A percentile compares a stretch with the other conserved stretches of the same genome.
These are phyloP conservation scores for Leptodactylus fallax DNA, from an alignment of 2,797 vertebrate species.

Conservation along the genomic window DNA sequence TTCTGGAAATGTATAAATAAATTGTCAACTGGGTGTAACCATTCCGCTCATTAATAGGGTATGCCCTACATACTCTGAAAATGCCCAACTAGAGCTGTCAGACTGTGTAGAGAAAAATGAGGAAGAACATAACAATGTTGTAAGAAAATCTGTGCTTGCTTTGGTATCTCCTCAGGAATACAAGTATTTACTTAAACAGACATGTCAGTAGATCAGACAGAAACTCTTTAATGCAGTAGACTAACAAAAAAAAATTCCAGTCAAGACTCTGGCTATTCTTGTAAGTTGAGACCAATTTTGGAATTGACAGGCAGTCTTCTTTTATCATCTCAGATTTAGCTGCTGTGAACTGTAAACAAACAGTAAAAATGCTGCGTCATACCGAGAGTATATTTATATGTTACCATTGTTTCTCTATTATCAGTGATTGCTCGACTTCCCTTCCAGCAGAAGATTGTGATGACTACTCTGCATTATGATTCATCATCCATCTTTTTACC, in stretches of 20 bases:
- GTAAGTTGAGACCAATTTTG: not conserved
- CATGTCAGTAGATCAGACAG: not conserved
- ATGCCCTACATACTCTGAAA: not conserved
- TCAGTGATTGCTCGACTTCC: slow-evolving; percentile 9
- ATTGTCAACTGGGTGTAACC: not conserved
- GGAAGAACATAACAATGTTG: not conserved
- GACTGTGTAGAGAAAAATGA: not conserved
- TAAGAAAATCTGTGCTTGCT: not conserved
- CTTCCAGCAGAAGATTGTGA: slow-evolving; percentile 7
- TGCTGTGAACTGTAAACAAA: not conserved
- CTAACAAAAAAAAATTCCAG: not conserved
- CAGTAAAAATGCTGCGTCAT: not conserved
- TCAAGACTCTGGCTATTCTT: not conserved
- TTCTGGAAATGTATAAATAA: too few relatives aligned
- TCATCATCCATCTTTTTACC: slow-evolving; percentile 36
- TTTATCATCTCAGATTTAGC: not conserved
- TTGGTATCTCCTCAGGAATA: not conserved
- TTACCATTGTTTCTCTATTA: slow-evolving; percentile 2
- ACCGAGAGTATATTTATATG: not conserved
- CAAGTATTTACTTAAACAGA: not conserved
- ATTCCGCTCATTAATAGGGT: not conserved
- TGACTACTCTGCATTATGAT: not conserved
- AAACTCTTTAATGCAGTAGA: not conserved
- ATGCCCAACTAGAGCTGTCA: not conserved
- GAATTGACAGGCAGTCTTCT: not conserved